Conservation (phyloP, 2,888 invertebrate genomes). For the Platycheirus rosarum region DNA sequence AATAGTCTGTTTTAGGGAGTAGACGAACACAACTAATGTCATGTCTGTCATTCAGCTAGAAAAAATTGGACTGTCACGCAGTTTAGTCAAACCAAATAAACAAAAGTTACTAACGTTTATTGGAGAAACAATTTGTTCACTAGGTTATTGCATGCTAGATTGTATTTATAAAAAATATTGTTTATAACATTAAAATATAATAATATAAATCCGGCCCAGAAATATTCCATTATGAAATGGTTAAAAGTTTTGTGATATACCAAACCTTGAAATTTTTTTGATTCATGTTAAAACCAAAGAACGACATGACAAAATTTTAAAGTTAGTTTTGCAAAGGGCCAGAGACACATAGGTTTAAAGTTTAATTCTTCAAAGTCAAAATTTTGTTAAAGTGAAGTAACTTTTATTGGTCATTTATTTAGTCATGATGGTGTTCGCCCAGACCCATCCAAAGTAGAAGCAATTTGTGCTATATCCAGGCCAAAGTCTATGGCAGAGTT, state of each 20-base stretch:
- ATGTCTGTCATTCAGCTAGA: conserved; percentile 14
- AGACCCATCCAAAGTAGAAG: conserved; percentile 44
- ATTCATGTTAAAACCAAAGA: conserved; percentile 35
- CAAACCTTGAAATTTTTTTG: conserved; percentile 52
- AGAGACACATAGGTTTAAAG: conserved; percentile 22
- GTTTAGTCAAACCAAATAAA: conserved; percentile 3
- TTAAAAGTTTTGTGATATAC: conserved; percentile 72
- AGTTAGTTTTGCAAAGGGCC: conserved; percentile 1
- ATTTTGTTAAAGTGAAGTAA: conserved; percentile 31
- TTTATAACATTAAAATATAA: conserved; percentile 20
- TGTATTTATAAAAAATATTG: conserved; percentile 23
- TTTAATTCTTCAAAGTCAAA: conserved; percentile 38
- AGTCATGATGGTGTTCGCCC: conserved; percentile 31
- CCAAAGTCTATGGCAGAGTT: conserved; percentile 59
- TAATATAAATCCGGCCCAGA: conserved; percentile 41
- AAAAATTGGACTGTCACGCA: conserved; percentile 5
- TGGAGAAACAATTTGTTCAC: no score
- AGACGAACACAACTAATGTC: no score
- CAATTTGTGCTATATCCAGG: conserved; percentile 37
- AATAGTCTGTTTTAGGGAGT: no score
- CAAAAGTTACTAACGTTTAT: conserved; percentile 29
- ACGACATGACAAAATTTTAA: conserved; percentile 34
- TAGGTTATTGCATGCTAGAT: no score
- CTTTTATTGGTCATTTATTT: conserved; percentile 50
- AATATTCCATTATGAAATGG: conserved; percentile 72